Evolutionary conservation across 2,797 vertebrate species (phyloP).

Genomic region (Crenichthys baileyi): DNA sequence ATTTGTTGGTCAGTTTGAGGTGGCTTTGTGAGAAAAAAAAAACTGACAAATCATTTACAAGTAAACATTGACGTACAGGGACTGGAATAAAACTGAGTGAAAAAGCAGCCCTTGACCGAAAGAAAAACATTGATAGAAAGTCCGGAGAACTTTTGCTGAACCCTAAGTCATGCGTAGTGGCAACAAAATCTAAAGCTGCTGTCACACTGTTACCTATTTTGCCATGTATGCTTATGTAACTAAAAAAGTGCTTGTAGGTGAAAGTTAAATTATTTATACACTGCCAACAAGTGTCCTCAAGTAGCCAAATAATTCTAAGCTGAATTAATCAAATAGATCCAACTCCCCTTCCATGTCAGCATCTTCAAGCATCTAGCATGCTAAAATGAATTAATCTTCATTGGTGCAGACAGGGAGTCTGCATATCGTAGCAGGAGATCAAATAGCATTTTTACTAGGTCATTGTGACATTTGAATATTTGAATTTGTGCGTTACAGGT

Average conservation of each 20-base stretch:
- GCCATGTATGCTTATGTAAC: not conserved
- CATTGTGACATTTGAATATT: not conserved
- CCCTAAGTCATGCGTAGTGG: not conserved
- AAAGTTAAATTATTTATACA: not conserved
- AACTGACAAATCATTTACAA: not conserved
- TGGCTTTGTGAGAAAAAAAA: not conserved
- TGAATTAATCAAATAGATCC: not conserved
- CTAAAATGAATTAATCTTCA: not conserved
- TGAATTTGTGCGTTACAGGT: not conserved
- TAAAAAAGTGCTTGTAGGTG: not conserved
- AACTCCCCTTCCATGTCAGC: not conserved
- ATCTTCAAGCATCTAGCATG: not conserved
- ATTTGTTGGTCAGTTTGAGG: no score
- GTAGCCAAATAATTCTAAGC: not conserved
- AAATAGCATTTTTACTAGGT: not conserved
- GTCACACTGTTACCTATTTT: not conserved
- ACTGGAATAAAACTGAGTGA: not conserved
- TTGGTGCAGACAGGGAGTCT: not conserved
- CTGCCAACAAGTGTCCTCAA: not conserved
- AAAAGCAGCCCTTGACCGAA: not conserved
- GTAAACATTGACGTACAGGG: not conserved
- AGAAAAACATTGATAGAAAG: not conserved
- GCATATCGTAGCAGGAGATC: not conserved
- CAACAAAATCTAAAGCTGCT: conserved; percentile 1
- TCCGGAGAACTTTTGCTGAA: conserved; percentile 1